Conservation (phyloP, 2,797 vertebrate species). For the Molossus molossus region DNA sequence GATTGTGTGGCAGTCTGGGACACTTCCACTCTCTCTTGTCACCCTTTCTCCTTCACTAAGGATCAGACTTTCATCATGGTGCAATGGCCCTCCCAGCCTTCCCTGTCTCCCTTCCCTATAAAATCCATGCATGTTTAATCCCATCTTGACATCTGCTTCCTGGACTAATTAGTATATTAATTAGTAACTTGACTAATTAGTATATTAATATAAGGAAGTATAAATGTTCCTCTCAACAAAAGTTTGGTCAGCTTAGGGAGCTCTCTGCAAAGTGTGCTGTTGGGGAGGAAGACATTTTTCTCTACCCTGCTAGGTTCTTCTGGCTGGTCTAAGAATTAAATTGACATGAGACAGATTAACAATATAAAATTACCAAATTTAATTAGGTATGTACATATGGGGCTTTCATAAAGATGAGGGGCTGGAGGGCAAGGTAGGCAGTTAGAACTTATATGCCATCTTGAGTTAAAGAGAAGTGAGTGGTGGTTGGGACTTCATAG, state of each 20-base stretch:
- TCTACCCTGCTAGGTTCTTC: not conserved
- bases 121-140: slow-evolving; percentile 8
- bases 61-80: not conserved
- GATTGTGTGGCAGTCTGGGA: not conserved
- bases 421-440: not conserved
- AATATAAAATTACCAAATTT: not conserved
- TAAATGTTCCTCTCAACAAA: not conserved
- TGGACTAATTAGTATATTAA: not conserved
- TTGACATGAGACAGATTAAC: not conserved
- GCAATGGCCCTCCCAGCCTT: not conserved
- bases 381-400: not conserved
- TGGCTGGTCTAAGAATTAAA: not conserved
- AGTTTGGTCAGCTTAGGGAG: not conserved
- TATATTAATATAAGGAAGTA: not conserved
- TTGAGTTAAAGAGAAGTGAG: not conserved
- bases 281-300: not conserved
- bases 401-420: not conserved
- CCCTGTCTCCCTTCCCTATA: not conserved
- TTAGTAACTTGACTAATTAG: not conserved
- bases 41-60: not conserved
- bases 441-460: not conserved
- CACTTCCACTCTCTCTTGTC: not conserved
- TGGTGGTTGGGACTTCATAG: not conserved
- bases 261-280: not conserved
- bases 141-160: not conserved